phyloP scores from a whole-genome alignment of 2,113 vertebrate species.

The Mormyrus iriodes region DNA sequence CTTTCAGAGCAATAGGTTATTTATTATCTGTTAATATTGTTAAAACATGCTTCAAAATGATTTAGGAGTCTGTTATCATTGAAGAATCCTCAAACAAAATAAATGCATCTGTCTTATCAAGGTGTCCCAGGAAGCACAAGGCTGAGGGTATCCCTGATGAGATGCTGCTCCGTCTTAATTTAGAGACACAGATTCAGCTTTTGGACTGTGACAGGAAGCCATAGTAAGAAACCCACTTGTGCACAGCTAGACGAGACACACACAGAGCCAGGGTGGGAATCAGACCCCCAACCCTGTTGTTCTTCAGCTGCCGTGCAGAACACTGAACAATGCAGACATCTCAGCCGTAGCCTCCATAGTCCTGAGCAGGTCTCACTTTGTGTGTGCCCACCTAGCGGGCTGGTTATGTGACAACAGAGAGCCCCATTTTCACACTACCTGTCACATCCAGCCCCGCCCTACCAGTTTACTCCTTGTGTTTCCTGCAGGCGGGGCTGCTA shows the following conservation, averaged over 20 bases:
- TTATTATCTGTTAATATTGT: neutral
- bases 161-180: neutral
- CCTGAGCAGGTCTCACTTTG: neutral
- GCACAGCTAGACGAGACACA: neutral
- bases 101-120: neutral
- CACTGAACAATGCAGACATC: neutral
- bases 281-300: neutral
- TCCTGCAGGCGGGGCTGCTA: no score
- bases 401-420: neutral
- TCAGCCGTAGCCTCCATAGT: neutral
- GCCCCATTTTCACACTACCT: neutral
- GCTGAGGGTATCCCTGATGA: neutral
- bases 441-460: no score
- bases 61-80: neutral
- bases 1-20: neutral
- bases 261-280: neutral
- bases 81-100: neutral
- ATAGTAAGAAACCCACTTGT: neutral
- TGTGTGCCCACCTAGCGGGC: neutral
- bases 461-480: no score
- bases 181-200: neutral
- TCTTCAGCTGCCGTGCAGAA: neutral
- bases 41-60: neutral
- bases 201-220: neutral
- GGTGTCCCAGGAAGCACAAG: neutral